Conservation (phyloP, 2,113 vertebrate species). For the Nannospalax galili region DNA sequence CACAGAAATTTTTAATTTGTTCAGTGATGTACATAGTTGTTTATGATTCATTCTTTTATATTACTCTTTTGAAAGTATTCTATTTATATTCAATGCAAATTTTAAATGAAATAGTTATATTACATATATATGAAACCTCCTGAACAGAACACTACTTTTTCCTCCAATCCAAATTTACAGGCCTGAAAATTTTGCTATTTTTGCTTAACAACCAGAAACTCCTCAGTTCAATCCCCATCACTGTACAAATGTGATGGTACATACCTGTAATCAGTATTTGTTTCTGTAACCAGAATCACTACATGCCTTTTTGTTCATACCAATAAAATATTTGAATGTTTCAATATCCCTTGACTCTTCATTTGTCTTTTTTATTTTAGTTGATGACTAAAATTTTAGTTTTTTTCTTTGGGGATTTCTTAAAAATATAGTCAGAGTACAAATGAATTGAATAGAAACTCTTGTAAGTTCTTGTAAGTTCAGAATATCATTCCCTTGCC, state of each 20-base stretch:
- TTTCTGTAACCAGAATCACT: background rate
- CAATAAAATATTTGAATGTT: background rate
- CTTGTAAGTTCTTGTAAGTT: background rate
- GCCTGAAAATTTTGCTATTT: too few relatives aligned
- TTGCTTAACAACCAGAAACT: too few relatives aligned
- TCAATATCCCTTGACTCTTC: background rate
- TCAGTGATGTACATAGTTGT: background rate
- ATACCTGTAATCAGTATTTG: too few relatives aligned
- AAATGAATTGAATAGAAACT: constrained; percentile 9
- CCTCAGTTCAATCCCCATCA: too few relatives aligned
- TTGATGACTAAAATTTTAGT: background rate
- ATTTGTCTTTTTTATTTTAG: background rate
- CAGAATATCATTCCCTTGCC: background rate
- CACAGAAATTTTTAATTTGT: too few relatives aligned
- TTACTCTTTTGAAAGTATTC: too few relatives aligned
- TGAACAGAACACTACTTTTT: too few relatives aligned
- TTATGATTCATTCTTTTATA: too few relatives aligned
- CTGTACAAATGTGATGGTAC: too few relatives aligned
- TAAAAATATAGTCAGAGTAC: background rate
- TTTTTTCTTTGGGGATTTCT: constrained; percentile 5
- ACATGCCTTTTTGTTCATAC: background rate
- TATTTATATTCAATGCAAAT: background rate
- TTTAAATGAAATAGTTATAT: background rate
- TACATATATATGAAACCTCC: too few relatives aligned
- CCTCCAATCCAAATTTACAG: too few relatives aligned